phyloP scores from a whole-genome alignment of 2,888 invertebrate species.

The Syritta pipiens region DNA sequence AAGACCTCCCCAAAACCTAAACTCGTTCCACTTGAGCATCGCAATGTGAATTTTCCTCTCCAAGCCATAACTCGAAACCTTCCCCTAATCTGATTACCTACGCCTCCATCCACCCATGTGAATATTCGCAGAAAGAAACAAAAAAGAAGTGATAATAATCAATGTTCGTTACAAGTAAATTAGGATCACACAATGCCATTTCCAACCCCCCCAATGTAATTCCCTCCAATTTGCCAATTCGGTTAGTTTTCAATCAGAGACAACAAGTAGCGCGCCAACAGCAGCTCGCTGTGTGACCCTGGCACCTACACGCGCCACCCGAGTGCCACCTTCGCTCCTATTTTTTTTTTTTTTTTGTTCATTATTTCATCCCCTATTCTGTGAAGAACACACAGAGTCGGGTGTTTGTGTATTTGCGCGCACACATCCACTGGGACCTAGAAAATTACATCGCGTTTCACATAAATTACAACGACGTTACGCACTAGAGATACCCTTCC shows the following conservation, averaged over 20 bases:
- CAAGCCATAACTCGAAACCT: too few relatives aligned
- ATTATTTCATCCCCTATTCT: background rate
- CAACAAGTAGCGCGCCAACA: background rate
- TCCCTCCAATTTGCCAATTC: too few relatives aligned
- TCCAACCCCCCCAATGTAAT: too few relatives aligned
- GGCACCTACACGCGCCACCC: conserved; percentile 14
- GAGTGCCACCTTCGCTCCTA: conserved; percentile 20
- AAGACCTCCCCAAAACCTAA: too few relatives aligned
- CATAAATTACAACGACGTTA: conserved; percentile 5
- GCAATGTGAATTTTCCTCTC: too few relatives aligned
- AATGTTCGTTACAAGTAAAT: too few relatives aligned
- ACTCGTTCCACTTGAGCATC: too few relatives aligned
- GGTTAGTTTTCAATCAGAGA: conserved; percentile 25
- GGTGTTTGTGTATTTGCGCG: background rate
- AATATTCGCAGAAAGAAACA: too few relatives aligned
- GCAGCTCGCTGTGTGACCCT: conserved; percentile 8
- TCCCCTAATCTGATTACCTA: too few relatives aligned
- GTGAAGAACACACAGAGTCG: background rate
- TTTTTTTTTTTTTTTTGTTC: conserved; percentile 5
- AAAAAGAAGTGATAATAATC: too few relatives aligned
- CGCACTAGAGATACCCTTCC: background rate
- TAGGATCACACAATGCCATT: too few relatives aligned
- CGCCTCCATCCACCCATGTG: too few relatives aligned
- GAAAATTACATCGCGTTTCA: conserved; percentile 10
- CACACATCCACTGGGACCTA: background rate